Evolutionary conservation across 1,140 invertebrate species (phyloP).

Genomic region (Episyrphus balteatus): DNA sequence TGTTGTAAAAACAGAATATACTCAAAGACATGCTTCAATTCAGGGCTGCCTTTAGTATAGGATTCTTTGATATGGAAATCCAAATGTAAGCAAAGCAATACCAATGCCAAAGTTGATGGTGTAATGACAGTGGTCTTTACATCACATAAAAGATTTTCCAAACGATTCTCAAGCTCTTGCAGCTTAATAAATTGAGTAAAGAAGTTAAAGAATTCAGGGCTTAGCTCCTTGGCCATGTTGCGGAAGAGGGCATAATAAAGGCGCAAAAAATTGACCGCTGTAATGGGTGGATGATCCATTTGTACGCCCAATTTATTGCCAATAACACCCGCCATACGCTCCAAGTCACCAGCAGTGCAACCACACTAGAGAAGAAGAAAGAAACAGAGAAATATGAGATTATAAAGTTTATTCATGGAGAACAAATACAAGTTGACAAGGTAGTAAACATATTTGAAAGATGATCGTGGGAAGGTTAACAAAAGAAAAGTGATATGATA

Average conservation of each 20-base stretch:
- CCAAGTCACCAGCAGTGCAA: constrained; percentile 60
- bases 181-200: constrained; percentile 34
- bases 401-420: background rate
- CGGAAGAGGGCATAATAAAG: constrained; percentile 50
- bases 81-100: constrained; percentile 53
- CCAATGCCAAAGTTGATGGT: constrained; percentile 56
- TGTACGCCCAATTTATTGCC: constrained; percentile 54
- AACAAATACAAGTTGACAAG: background rate
- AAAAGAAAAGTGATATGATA: background rate
- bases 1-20: constrained; percentile 35
- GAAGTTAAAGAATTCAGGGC: constrained; percentile 37
- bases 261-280: constrained; percentile 53
- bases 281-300: constrained; percentile 45
- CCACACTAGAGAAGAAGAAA: constrained; percentile 55
- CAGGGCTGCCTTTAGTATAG: constrained; percentile 31
- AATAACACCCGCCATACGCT: constrained; percentile 61
- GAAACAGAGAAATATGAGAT: constrained; percentile 5
- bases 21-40: constrained; percentile 33
- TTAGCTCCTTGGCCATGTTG: constrained; percentile 40
- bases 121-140: constrained; percentile 54
- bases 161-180: constrained; percentile 48
- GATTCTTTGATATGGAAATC: constrained; percentile 41
- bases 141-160: constrained; percentile 62
- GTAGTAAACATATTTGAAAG: background rate
- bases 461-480: too few relatives aligned